Conservation (phyloP, 2,797 vertebrate species). For the Amblyraja radiata region DNA sequence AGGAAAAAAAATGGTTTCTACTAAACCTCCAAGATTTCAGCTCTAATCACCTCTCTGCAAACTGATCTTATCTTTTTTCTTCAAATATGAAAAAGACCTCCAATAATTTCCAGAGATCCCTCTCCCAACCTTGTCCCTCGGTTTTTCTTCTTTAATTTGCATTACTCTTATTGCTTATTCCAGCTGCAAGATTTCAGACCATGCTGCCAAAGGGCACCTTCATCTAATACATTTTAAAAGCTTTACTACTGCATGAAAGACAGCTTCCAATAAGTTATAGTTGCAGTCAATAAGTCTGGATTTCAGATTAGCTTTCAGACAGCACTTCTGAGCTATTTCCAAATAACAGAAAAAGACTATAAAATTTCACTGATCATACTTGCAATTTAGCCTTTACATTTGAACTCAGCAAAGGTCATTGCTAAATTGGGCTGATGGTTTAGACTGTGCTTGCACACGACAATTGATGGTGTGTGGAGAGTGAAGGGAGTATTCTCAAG, state of each 20-base stretch:
- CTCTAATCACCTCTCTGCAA: background rate
- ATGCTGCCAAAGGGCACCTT: background rate
- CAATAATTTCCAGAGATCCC: background rate
- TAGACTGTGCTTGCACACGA: background rate
- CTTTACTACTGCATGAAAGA: background rate
- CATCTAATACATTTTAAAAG: background rate
- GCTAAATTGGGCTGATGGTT: background rate
- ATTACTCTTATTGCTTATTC: background rate
- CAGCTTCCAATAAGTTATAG: background rate
- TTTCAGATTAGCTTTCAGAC: background rate
- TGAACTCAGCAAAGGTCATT: constrained; percentile 13
- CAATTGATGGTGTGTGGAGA: too few species aligned
- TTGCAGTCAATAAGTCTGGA: background rate
- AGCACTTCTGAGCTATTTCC: background rate
- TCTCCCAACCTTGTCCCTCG: background rate
- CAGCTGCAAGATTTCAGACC: background rate
- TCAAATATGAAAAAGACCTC: background rate
- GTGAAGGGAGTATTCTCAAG: too few species aligned
- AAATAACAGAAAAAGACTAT: background rate
- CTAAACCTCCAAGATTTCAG: background rate
- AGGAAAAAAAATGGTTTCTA: background rate
- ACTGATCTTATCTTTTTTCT: background rate
- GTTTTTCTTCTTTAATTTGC: background rate
- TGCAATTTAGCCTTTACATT: background rate
- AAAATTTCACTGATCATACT: background rate